These are phyloP conservation scores for Drosophila trapezifrons DNA, from an alignment of 1,140 invertebrate genomes.

Conservation along the genomic window DNA sequence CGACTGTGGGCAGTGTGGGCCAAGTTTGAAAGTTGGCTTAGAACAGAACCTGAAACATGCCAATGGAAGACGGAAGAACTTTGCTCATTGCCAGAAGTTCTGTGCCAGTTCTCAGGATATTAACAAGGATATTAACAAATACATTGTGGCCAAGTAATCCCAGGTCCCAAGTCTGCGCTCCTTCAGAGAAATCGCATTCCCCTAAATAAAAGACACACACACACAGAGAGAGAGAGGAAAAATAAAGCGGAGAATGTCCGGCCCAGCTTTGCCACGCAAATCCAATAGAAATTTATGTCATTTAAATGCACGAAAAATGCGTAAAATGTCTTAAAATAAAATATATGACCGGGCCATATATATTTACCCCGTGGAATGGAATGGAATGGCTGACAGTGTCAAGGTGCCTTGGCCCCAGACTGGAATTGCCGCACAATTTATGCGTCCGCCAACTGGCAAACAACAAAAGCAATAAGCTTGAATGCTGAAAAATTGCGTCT, in stretches of 20 bases:
- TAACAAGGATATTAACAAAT: constrained; percentile 56
- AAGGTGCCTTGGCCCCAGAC: constrained; percentile 64
- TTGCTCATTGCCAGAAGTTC: constrained; percentile 40
- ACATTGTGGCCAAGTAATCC: constrained; percentile 49
- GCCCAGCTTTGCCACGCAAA: constrained; percentile 50
- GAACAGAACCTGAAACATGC: constrained; percentile 24
- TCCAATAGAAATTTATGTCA: constrained; percentile 78
- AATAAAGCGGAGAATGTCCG: constrained; percentile 51
- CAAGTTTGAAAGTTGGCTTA: constrained; percentile 47
- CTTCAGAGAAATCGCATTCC: constrained; percentile 15
- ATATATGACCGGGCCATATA: constrained; percentile 74
- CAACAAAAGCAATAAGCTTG: constrained; percentile 64
- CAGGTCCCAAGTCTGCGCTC: constrained; percentile 18
- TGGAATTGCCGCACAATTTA: constrained; percentile 72
- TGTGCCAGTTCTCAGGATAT: constrained; percentile 48
- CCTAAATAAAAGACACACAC: neutral
- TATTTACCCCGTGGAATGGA: constrained; percentile 7
- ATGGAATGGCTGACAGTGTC: constrained; percentile 35
- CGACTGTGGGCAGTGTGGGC: constrained; percentile 6
- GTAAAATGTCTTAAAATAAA: constrained; percentile 76
- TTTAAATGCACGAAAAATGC: constrained; percentile 75
- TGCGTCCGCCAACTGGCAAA: constrained; percentile 70
- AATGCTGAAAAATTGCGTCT: constrained; percentile 70
- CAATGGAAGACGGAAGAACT: constrained; percentile 44
- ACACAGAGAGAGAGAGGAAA: constrained; percentile 3